phyloP scores from a whole-genome alignment of 1,140 invertebrate species.

The Tetramorium simillimum region DNA sequence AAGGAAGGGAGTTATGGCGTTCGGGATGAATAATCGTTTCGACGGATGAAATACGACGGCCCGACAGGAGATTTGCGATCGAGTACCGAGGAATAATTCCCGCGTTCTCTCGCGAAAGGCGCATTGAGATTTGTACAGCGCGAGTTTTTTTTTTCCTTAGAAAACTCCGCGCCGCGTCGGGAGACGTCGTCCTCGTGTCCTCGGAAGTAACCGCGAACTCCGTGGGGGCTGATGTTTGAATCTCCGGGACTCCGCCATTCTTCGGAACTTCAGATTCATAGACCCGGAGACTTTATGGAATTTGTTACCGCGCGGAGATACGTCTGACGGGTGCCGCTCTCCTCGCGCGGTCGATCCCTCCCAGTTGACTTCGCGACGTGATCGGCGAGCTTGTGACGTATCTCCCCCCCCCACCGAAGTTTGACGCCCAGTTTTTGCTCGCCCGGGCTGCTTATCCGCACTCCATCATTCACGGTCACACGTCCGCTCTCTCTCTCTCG shows the following conservation, averaged over 20 bases:
- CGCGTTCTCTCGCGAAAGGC: background rate
- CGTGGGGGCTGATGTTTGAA: background rate
- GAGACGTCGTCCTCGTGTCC: background rate
- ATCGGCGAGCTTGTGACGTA: background rate
- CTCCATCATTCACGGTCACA: background rate
- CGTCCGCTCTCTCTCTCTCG: background rate
- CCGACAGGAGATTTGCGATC: background rate
- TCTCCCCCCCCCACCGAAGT: too few relatives aligned
- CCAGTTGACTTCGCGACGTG: background rate
- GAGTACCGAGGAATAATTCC: background rate
- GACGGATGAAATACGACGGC: background rate
- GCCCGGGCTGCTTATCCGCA: background rate
- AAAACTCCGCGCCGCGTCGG: background rate
- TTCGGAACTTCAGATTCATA: slow-evolving; percentile 2
- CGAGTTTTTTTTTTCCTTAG: background rate
- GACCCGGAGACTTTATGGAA: background rate
- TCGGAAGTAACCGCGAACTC: background rate
- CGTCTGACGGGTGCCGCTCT: background rate
- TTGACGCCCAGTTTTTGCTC: background rate
- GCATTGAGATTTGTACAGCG: background rate
- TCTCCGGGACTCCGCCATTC: background rate
- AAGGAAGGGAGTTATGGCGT: background rate
- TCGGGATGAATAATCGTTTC: background rate
- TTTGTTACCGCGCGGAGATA: background rate
- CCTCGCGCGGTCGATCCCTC: background rate